Percentiles rank a stretch among this genome's conserved stretches.
phyloP scores from a whole-genome alignment of 2,797 vertebrate species.

The Cephalopachus bancanus region DNA sequence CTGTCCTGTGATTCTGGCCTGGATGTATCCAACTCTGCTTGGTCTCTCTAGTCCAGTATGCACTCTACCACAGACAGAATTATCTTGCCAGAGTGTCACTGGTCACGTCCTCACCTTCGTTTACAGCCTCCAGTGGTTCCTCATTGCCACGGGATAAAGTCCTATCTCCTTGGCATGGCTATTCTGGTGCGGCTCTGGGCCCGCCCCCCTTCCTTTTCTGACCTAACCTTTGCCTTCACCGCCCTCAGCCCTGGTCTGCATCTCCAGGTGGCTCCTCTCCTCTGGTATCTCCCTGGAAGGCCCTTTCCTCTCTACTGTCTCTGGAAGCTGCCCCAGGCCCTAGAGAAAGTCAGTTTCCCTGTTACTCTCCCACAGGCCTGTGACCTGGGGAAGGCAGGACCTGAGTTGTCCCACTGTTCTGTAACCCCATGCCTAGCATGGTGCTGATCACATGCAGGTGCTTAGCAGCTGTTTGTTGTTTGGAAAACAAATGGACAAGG shows the following conservation, averaged over 20 bases:
- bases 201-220: not conserved
- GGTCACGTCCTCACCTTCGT: slow-evolving; percentile 21
- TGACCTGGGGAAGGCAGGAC: not conserved
- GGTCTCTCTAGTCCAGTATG: not conserved
- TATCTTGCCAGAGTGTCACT: slow-evolving; percentile 54
- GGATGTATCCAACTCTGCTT: slow-evolving; percentile 19
- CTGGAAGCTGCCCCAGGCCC: not conserved
- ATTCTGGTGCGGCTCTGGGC: not conserved
- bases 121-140: slow-evolving; percentile 49
- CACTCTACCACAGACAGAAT: not conserved
- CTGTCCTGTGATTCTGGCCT: slow-evolving; percentile 32
- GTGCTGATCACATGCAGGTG: no score
- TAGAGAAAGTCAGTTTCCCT: not conserved
- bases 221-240: not conserved
- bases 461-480: not conserved
- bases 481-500: slow-evolving; percentile 41
- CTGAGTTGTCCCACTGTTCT: not conserved
- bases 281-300: not conserved
- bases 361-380: not conserved
- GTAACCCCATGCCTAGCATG: not conserved
- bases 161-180: slow-evolving; percentile 54
- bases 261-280: not conserved
- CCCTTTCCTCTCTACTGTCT: slow-evolving; percentile 34
- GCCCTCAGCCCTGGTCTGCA: not conserved
- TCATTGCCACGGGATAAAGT: slow-evolving; percentile 72